Conservation (phyloP, 2,113 vertebrate genomes). For the Triplophysa siluroides region DNA sequence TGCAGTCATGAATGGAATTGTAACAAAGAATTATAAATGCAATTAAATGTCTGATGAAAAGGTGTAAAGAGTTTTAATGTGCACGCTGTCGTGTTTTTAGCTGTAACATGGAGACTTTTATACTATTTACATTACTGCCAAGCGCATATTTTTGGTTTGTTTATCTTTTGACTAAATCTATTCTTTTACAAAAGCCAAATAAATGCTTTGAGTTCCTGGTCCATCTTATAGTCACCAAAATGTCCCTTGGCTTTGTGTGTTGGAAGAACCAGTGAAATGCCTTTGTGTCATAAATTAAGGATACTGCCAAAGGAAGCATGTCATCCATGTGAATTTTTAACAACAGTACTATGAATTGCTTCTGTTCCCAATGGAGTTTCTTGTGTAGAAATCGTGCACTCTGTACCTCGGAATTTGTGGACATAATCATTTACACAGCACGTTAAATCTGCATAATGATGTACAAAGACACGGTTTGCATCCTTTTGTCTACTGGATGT, state of each 20-base stretch:
- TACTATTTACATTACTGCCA: slow-evolving; percentile 71
- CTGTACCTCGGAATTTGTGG: slow-evolving; percentile 40
- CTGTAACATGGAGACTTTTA: slow-evolving; percentile 64
- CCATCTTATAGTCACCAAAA: slow-evolving; percentile 27
- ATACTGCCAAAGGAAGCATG: slow-evolving; percentile 16
- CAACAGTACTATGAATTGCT: too few relatives aligned
- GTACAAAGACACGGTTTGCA: slow-evolving; percentile 55
- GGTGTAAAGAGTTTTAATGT: slow-evolving; percentile 67
- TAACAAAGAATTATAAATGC: slow-evolving; percentile 52
- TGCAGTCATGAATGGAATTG: slow-evolving; percentile 48
- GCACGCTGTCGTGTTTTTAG: slow-evolving; percentile 60
- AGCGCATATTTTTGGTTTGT: slow-evolving; percentile 61
- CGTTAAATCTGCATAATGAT: slow-evolving; percentile 54
- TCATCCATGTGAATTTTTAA: slow-evolving; percentile 1
- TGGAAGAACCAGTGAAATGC: slow-evolving; percentile 62
- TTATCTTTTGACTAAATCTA: slow-evolving; percentile 51
- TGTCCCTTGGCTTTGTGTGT: neutral
- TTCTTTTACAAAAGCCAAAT: slow-evolving; percentile 25
- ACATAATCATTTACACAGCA: slow-evolving; percentile 44
- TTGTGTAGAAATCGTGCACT: neutral
- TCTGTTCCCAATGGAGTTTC: neutral
- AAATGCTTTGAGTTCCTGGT: slow-evolving; percentile 20
- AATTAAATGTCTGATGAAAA: slow-evolving; percentile 53
- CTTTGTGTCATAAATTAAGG: slow-evolving; percentile 55
- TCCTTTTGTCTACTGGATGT: slow-evolving; percentile 47